A percentile compares a stretch with the other conserved stretches of the same genome.
phyloP scores from a whole-genome alignment of 2,113 vertebrate genomes.

The Alligator sinensis region DNA sequence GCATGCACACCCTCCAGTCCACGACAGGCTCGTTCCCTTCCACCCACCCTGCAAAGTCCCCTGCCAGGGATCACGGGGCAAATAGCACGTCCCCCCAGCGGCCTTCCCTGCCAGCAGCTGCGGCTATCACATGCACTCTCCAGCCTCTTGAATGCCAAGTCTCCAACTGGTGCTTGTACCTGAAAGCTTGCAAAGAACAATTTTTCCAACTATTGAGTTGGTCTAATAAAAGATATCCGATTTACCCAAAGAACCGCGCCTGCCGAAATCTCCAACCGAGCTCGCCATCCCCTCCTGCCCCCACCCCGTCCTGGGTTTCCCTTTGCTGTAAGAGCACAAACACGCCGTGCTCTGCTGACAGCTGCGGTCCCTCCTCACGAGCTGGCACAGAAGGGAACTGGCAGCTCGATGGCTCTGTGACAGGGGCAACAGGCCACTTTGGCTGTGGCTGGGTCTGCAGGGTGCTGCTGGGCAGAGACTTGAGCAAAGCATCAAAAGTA shows the following conservation, averaged over 20 bases:
- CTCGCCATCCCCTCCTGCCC: neutral
- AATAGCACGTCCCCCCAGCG: neutral
- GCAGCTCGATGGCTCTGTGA: neutral
- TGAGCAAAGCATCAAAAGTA: neutral
- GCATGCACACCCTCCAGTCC: neutral
- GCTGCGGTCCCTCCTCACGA: neutral
- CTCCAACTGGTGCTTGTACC: too few species aligned
- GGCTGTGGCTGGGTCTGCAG: neutral
- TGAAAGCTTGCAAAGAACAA: too few species aligned
- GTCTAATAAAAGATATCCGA: too few species aligned
- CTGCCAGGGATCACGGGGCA: neutral
- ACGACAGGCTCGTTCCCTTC: neutral
- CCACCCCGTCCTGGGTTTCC: neutral
- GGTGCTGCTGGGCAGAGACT: neutral
- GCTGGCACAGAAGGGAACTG: neutral
- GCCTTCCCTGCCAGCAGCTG: neutral
- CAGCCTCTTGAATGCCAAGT: neutral
- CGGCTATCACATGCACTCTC: neutral
- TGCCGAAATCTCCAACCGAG: neutral
- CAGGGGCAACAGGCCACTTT: neutral
- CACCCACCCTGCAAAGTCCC: too few species aligned
- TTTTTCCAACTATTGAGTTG: too few species aligned
- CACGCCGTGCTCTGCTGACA: neutral
- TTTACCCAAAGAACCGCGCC: too few species aligned
- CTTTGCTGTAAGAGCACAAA: neutral